Percentiles rank a stretch among this genome's conserved stretches.
Evolutionary conservation across 2,113 vertebrate species (phyloP).

Genomic region (Aplodontia rufa): DNA sequence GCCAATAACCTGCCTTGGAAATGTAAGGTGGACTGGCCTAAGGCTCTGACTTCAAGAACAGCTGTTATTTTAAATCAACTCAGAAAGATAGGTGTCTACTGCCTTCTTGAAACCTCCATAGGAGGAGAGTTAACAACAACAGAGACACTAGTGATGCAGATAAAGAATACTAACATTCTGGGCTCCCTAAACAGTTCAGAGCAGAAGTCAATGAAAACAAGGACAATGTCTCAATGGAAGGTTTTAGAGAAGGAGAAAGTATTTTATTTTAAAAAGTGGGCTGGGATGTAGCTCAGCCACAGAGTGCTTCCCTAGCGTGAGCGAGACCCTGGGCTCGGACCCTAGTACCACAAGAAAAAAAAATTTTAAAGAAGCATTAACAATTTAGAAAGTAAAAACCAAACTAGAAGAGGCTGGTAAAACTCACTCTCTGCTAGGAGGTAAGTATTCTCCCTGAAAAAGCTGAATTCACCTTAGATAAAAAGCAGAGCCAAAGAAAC

Average conservation of each 20-base stretch:
- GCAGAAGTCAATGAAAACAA: not conserved
- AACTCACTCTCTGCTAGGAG: not conserved
- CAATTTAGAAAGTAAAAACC: constrained; percentile 32
- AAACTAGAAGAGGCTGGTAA: not conserved
- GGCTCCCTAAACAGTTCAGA: not conserved
- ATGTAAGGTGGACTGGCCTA: not conserved
- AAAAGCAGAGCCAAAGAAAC: not conserved
- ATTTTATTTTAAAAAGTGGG: not conserved
- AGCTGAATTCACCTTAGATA: not conserved
- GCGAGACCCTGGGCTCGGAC: too few relatives aligned
- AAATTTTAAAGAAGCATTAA: not conserved
- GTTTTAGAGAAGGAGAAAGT: not conserved
- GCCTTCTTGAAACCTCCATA: not conserved
- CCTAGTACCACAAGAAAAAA: not conserved
- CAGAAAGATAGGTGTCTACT: not conserved
- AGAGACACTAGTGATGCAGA: not conserved
- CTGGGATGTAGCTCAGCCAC: too few relatives aligned
- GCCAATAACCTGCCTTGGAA: not conserved
- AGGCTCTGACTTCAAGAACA: not conserved
- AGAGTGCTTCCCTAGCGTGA: too few relatives aligned
- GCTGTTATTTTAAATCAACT: not conserved
- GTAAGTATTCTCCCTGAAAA: not conserved
- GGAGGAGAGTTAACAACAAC: not conserved
- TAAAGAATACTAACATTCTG: not conserved
- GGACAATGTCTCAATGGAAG: not conserved